Base-by-base conservation (phyloP, 2,888 invertebrate genomes). In the Noctua pronuba region DNA sequence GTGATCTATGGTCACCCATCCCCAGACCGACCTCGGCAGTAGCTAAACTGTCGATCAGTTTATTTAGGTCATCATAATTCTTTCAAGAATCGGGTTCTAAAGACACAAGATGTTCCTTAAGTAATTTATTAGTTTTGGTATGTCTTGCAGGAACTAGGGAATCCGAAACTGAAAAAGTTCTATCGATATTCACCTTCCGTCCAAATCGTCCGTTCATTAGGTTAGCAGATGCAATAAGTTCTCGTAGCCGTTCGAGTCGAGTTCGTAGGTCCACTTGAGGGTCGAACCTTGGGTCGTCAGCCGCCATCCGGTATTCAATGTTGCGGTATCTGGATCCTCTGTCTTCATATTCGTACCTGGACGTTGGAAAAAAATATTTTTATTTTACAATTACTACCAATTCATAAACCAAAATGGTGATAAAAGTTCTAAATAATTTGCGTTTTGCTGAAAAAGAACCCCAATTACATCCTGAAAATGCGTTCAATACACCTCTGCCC, bases 171-270 rank as follows among this genome's bases (percentile, higher is more conserved):
- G 18, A 74, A n/a, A 31, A 55, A 16, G 21, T 3, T 74, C 1
- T 16, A 35, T 60, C 3, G 1, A 49, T 64, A 77, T 74, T 93
- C 93, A 98, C 98, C 97, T 97, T 97, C 92, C 98, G 96, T 69
- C 98, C 98, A 44, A 98, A 98, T 74, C 97, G 97, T 91, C 97
- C 98, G 93, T 98, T 98, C 93, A 98, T 98, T 90, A 98, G 96
- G 92, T 98, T 98, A 88, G 98, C 97, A 79, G 97, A 97, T n/a
- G 98, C 97, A 84, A 97, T 96, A 86, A 97, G 96, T 38, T 96
- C 95, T 71, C 96, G 96, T 82, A 97, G 90, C 55, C 94, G 93
- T 83, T 95, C 96, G 67, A 96, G 94, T 49, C 97, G 95, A 84
- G 96, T 96, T 86, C 92, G 93, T 77, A 97, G 90, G 87, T 96